Base-by-base conservation (phyloP, 2,797 vertebrate genomes). In the Epinephelus coioides region DNA sequence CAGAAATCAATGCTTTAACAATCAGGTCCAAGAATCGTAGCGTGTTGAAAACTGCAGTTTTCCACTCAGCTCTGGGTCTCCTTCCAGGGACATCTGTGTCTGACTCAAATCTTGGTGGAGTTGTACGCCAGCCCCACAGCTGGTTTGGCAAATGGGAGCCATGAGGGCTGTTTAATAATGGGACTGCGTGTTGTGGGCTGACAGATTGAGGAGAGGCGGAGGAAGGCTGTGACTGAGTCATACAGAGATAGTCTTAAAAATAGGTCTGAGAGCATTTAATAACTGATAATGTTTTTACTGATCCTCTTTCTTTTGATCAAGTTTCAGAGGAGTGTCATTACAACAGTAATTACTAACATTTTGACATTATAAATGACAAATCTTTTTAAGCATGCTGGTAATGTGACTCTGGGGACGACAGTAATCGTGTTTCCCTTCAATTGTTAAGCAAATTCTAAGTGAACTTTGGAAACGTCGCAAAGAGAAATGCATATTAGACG, bases 81-180 rank as follows among this genome's bases (percentile, higher is more conserved):
- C 62, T 34, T 81, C 57, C 64, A 60, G 55, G 47, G 62, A 87
- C 83, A 86, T 85, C 76, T 84, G 79, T 66, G 46, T 70, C 69
- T 77, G 78, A 87, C 69, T 84, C 76, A 59, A 51, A 47, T 61
- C 69, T 38, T 43, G 56, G 43, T 56, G 47, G 73, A 75, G 64
- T 27, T 15, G 75, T 5, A 12, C 25, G 76, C 68, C 81, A 81
- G 78, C 55, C 21, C 40, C 80, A 73, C 79, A 73, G 81, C 76
- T 88, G 85, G 70, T 89, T 84, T 90, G 78, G 75, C 69, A 76
- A 69, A 79, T 10, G 54, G 66, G 50, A 69, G 65, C 44, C 49
- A 27, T 54, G 55, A 82, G 54, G 27, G 40, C 68, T 64, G 83
- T 50, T 76, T 51, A 40, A 5, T 51, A 56, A 65, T 4, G 34